Evolutionary conservation across 2,797 vertebrate genomes (phyloP).

Genomic region (Rhinophrynus dorsalis): DNA sequence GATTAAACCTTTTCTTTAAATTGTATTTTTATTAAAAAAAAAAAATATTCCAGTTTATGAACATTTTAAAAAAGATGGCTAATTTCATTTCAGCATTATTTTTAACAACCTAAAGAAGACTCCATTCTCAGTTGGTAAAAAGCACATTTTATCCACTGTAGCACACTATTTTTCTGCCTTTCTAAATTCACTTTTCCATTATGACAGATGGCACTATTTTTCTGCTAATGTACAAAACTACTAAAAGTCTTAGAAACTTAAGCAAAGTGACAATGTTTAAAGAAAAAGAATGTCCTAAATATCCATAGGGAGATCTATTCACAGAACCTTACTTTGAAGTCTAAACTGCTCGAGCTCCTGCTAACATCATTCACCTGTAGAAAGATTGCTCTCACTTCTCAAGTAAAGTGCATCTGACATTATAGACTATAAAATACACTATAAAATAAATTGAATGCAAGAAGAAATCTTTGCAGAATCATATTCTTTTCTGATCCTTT

Average conservation of each 20-base stretch:
- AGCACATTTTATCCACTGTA: background rate
- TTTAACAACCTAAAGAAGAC: no score
- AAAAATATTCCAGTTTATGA: no score
- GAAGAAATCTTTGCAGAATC: conserved; percentile 38
- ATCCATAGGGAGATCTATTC: conserved; percentile 11
- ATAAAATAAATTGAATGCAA: conserved; percentile 2
- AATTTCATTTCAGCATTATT: no score
- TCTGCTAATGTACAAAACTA: conserved; percentile 5
- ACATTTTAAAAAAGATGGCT: no score
- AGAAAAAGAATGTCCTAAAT: conserved; percentile 5
- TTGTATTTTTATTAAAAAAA: no score
- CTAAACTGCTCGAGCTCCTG: conserved; percentile 3
- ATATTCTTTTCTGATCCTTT: conserved; percentile 46
- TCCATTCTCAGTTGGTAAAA: no score
- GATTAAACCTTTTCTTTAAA: no score
- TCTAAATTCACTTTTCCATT: background rate
- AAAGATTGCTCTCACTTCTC: conserved; percentile 25
- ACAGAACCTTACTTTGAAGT: conserved; percentile 4
- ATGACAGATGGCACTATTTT: conserved; percentile 9
- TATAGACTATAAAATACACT: conserved; percentile 23
- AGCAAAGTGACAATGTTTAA: conserved; percentile 35
- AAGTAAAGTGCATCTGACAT: conserved; percentile 29
- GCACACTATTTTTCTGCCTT: background rate
- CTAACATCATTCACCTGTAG: conserved; percentile 14
- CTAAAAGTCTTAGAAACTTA: conserved; percentile 16